Conservation (phyloP, 1,140 invertebrate genomes). For the Pygmarrhopalites habei region DNA sequence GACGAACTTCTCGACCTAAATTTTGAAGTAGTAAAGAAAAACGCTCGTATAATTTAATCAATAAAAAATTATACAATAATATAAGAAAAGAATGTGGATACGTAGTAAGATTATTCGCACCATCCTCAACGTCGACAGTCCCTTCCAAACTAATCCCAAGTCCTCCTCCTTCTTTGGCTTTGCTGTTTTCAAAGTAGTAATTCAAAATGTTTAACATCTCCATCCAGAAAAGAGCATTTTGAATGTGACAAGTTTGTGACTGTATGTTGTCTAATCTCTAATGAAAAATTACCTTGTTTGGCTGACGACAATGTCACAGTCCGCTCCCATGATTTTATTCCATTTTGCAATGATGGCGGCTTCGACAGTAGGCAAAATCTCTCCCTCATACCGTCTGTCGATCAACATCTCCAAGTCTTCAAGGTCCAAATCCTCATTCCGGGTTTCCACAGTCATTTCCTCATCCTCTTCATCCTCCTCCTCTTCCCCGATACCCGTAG, state of each 20-base stretch:
- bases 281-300: too few species aligned
- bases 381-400: conserved; percentile 47
- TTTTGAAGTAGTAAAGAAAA: too few species aligned
- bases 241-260: background rate
- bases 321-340: conserved; percentile 71
- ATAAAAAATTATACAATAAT: background rate
- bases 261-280: too few species aligned
- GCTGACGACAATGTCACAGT: conserved; percentile 73
- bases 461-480: conserved; percentile 37
- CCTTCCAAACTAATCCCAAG: conserved; percentile 93
- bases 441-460: conserved; percentile 43
- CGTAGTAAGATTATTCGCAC: too few species aligned
- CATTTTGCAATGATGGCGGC: conserved; percentile 73
- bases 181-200: too few species aligned
- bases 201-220: too few species aligned
- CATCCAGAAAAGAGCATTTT: too few species aligned
- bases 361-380: conserved; percentile 62
- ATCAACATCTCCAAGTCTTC: conserved; percentile 59
- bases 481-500: conserved; percentile 23
- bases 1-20: conserved; percentile 69
- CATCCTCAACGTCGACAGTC: conserved; percentile 86
- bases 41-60: too few species aligned
- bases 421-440: conserved; percentile 51
- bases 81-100: conserved; percentile 43
- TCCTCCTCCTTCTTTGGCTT: conserved; percentile 78